Evolutionary conservation across 2,113 vertebrate genomes (phyloP), one percentile per base, ranked within the genome.

Genomic region (Sapayoa aenigma): DNA sequence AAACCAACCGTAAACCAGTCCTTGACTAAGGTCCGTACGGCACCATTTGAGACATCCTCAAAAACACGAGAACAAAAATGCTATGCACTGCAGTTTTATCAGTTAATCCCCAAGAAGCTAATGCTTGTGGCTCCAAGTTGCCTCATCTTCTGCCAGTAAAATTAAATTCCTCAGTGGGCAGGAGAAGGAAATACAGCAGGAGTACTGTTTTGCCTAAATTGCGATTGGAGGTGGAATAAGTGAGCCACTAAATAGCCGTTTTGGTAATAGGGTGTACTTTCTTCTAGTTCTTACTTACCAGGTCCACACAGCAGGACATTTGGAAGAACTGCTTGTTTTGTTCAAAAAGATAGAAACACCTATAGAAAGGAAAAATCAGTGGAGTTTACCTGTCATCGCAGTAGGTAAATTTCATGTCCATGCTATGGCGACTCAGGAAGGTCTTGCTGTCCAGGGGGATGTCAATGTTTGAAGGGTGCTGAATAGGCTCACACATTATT

Each of bases 361-460:
- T 22, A 19, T 12, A 25, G 35, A 37, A 88, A 69, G 11, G 12
- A 87, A 84, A 58, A 55, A 42, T 24, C 50, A 66, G 33, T 4
- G 14, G 20, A 27, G 18, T 72, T 73, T 95, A 99, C 99, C 99
- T 99, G 94, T 98, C 98, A 90, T 99, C 99, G n/a, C 99, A 99
- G 96, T 98, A 98, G 31, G 98, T 99, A 97, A 99, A 99, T 96
- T 98, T 99, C 99, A 99, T 99, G 98, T 99, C 99, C 99, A 99
- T 99, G 97, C 98, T 99, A 81, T 99, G 99, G 93, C 98, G 99
- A 95, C 99, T 99, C 93, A 99, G 98, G 97, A 99, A 99, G 50
- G 99, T 99, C 97, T 99, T 98, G 96, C 98, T 98, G 97, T 99
- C 98, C 94, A 99, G 96, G 31, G 99, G 99, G 46, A 98, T 98